These are phyloP conservation scores for Drosophila prostipennis DNA, from an alignment of 2,888 invertebrate genomes.

Conservation along the genomic window DNA sequence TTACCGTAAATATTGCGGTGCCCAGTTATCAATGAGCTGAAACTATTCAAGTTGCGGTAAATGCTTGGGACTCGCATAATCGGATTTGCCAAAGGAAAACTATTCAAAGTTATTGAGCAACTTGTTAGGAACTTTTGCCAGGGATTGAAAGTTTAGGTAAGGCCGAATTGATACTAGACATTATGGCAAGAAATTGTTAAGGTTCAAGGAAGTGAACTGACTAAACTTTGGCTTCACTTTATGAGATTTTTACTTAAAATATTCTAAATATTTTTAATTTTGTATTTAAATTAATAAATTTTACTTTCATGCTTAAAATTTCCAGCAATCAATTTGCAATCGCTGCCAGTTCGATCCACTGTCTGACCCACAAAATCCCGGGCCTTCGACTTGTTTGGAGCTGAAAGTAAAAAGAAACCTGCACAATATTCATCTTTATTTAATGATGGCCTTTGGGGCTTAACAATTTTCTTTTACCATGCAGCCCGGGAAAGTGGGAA, in stretches of 20 bases:
- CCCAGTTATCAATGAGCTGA: conserved; percentile 36
- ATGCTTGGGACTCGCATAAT: conserved; percentile 33
- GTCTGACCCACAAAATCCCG: conserved; percentile 41
- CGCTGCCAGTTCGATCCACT: conserved; percentile 21
- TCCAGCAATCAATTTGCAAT: conserved; percentile 23
- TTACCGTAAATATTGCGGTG: conserved; percentile 32
- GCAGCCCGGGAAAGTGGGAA: conserved; percentile 23
- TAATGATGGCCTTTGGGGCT: conserved; percentile 61
- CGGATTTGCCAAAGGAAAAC: conserved; percentile 32
- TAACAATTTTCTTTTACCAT: conserved; percentile 56
- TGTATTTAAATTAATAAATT: no score
- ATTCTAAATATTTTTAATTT: no score
- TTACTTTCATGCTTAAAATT: no score
- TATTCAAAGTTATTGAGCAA: conserved; percentile 41
- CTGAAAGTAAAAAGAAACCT: conserved; percentile 41
- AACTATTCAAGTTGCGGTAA: conserved; percentile 39
- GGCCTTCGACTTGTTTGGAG: conserved; percentile 50
- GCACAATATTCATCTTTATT: conserved; percentile 69
- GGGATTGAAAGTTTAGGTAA: conserved; percentile 28
- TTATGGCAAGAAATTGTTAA: conserved; percentile 4
- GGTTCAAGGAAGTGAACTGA: no score
- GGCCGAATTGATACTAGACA: conserved; percentile 19
- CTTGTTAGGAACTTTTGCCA: conserved; percentile 24
- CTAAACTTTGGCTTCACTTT: neutral
- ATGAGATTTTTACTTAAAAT: neutral